Evolutionary conservation across 2,888 invertebrate genomes (phyloP).

Genomic region (Eristalinus aeneus): DNA sequence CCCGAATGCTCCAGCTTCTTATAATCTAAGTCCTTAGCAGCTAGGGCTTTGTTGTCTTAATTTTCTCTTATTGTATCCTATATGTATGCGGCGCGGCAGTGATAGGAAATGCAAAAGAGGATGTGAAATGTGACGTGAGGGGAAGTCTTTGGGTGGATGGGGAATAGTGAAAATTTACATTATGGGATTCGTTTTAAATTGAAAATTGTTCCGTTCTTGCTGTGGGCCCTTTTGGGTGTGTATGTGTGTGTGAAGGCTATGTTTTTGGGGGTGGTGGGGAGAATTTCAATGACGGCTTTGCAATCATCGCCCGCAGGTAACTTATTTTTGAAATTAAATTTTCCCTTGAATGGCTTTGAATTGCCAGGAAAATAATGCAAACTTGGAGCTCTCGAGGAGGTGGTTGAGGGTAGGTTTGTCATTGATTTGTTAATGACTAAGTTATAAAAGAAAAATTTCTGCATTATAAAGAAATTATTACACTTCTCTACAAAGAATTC

Average conservation of each 20-base stretch:
- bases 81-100: slow-evolving; percentile 28
- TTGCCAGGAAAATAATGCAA: not conserved
- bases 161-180: slow-evolving; percentile 51
- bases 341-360: not conserved
- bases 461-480: no score
- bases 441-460: no score
- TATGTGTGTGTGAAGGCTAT: not conserved
- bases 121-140: not conserved
- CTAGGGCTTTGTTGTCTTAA: slow-evolving; percentile 9
- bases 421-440: not conserved
- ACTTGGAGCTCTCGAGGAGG: not conserved
- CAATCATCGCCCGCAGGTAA: slow-evolving; percentile 17
- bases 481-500: no score
- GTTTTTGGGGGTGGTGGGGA: not conserved
- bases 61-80: slow-evolving; percentile 6
- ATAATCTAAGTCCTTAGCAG: slow-evolving; percentile 39
- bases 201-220: slow-evolving; percentile 35
- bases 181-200: slow-evolving; percentile 66
- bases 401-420: not conserved
- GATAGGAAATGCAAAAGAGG: not conserved
- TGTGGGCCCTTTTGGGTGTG: not conserved
- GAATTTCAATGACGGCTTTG: not conserved
- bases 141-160: not conserved
- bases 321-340: slow-evolving; percentile 16
- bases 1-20: slow-evolving; percentile 33